Base-by-base conservation (phyloP, 2,888 invertebrate genomes). In the Acanthacorydalis orientalis region DNA sequence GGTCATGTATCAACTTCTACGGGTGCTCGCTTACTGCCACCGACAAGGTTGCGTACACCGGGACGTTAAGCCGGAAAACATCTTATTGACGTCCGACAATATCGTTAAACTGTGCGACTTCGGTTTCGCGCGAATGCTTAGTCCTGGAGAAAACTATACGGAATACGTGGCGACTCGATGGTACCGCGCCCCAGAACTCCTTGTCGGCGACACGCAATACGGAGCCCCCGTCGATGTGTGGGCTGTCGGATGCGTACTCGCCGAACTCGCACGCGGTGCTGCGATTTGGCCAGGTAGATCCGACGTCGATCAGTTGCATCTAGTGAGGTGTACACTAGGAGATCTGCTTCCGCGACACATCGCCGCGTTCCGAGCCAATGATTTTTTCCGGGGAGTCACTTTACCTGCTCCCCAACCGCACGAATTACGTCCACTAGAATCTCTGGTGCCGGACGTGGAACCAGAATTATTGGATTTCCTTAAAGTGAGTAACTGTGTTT, bases 81-180 rank as follows among this genome's bases (percentile, higher is more conserved):
- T 91, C 55, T 67, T 91, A 43, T 63, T 90, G 44, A 72, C 74
- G 45, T 14, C 34, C 15, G 71, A 79, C 48, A 77, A 83, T 0
- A 56, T 83, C 31, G 74, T 85, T 0, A 90, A 90, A 69, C 75
- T 89, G 4, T 77, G 85, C 14, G 90, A 95, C 68, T 93, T 95
- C 68, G 93, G 95, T 8, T 98, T 98, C 67, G 98, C 98, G 0
- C 75, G 98, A 58, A 86, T 95, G 77, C 66, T 95, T 51, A 91
- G 92, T 52, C 92, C 95, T 1, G 93, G 90, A 1, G 97, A 97
- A 73, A 90, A 92, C 64, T 98, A 96, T 66, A 98, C 97, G 47
- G 98, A 98, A 68, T 98, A 98, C 66, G 98, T 98, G 54, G 97
- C 97, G 41, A 98, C 98, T 35, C 75, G 97, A 47, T 98, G 97